Evolutionary conservation across 2,888 invertebrate species (phyloP), one percentile per base, ranked within the genome.

Genomic region (Lithodes maja): DNA sequence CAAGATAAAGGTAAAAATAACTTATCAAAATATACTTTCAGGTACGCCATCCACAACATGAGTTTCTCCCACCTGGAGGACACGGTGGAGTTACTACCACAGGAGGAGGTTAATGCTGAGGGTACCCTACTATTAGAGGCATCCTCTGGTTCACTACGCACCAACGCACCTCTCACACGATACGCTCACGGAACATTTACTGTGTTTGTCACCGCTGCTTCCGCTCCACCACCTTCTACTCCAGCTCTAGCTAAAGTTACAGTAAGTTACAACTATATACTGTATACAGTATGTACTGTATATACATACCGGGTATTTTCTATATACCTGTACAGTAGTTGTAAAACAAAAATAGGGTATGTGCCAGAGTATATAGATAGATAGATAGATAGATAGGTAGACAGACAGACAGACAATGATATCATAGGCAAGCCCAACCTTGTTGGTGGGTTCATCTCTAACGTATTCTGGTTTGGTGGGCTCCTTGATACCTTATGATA

Each of bases 61-160:
- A 92, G 90, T 83, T 84, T 91, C 80, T 87, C 86, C 9, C 89
- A 89, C 77, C 77, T 90, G 49, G 80, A 90, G 52, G 85, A 90
- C 52, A 83, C 89, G 3, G 88, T 89, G 2, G 87, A 84, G 61
- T 68, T 91, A 17, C 68, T 89, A 49, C 87, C 90, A 3, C 86
- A 90, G 49, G 87, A 83, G 50, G 86, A 86, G 79, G 90, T 91
- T 69, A 89, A 91, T 75, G 95, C 86, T 93, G 95, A 0, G 94
- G 94, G 9, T 94, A 94, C 92, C 0, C 95, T 97, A 85, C 94
- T 95, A 0, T 93, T 97, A 1, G 96, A 97, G 93, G 95, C 95
- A 87, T 93, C 94, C n/a, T 96, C 96, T 0, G 97, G 97, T 0
- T 96, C 96, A 92, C 93, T 97, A 69, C 95, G 96, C 74, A 96